Conservation (phyloP, 2,113 vertebrate genomes). For the Ifrita kowaldi region DNA sequence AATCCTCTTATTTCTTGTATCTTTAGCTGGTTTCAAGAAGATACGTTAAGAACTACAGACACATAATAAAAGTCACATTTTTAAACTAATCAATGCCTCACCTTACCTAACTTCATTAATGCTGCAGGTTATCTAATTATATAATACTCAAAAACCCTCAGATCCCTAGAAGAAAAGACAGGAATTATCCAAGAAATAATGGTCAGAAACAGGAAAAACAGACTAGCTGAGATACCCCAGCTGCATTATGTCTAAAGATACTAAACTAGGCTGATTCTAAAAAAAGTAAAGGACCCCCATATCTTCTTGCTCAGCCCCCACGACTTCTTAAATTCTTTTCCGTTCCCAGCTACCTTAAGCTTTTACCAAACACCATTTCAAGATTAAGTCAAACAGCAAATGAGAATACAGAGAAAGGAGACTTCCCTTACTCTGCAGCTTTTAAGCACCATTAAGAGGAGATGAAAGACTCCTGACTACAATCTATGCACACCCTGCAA, state of each 20-base stretch:
- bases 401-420: neutral
- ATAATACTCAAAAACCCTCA: neutral
- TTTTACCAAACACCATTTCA: neutral
- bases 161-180: neutral
- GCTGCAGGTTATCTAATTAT: neutral
- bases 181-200: neutral
- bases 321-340: accelerated
- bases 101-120: neutral
- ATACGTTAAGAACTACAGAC: neutral
- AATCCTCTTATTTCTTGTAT: neutral
- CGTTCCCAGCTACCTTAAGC: neutral
- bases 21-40: neutral
- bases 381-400: neutral
- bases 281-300: neutral
- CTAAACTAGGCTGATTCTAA: neutral
- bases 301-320: neutral
- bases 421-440: constrained; percentile 6
- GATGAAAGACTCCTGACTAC: constrained; percentile 24
- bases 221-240: neutral
- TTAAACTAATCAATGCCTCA: neutral
- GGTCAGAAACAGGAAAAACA: neutral
- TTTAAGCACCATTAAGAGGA: neutral
- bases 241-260: neutral
- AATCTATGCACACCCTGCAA: neutral
- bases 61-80: neutral